Percentiles rank a stretch among this genome's conserved stretches.
Evolutionary conservation across 2,888 invertebrate genomes (phyloP).

Genomic region (Heliconius hortense): DNA sequence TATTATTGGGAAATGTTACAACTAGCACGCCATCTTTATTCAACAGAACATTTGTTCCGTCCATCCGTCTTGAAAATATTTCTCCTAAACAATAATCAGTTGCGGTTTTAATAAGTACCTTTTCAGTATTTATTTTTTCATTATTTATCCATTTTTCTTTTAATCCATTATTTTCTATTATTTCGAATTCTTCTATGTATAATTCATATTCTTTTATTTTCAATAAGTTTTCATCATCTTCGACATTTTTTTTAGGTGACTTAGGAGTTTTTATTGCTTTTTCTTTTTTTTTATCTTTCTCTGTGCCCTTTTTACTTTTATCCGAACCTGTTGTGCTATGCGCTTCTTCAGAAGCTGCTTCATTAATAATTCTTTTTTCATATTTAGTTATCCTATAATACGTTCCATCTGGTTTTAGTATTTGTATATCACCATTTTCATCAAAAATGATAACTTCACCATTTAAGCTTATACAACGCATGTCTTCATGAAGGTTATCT

Average conservation of each 20-base stretch:
- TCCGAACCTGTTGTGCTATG: slow-evolving; percentile 52
- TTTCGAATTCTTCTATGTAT: slow-evolving; percentile 66
- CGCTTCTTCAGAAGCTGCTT: slow-evolving; percentile 46
- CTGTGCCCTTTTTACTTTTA: slow-evolving; percentile 60
- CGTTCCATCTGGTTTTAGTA: slow-evolving; percentile 64
- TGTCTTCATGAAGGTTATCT: slow-evolving; percentile 57
- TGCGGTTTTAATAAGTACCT: slow-evolving; percentile 66
- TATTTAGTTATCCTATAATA: slow-evolving; percentile 62
- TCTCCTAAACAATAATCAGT: slow-evolving; percentile 70
- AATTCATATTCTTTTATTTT: slow-evolving; percentile 56
- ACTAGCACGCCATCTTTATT: slow-evolving; percentile 69
- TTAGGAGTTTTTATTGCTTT: slow-evolving; percentile 56
- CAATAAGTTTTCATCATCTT: slow-evolving; percentile 45
- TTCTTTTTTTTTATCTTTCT: slow-evolving; percentile 52
- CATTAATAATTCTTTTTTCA: slow-evolving; percentile 50
- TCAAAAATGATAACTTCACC: slow-evolving; percentile 73
- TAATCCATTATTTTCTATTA: slow-evolving; percentile 60
- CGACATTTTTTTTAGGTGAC: slow-evolving; percentile 51
- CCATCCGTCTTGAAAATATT: slow-evolving; percentile 70
- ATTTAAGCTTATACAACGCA: slow-evolving; percentile 68
- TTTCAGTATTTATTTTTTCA: slow-evolving; percentile 55
- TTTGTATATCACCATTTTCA: slow-evolving; percentile 58
- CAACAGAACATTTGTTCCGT: slow-evolving; percentile 67
- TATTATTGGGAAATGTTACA: slow-evolving; percentile 68
- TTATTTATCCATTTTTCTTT: slow-evolving; percentile 61